Evolutionary conservation across 2,797 vertebrate genomes (phyloP), one percentile per base, ranked within the genome.

Genomic region (Psittacula echo): DNA sequence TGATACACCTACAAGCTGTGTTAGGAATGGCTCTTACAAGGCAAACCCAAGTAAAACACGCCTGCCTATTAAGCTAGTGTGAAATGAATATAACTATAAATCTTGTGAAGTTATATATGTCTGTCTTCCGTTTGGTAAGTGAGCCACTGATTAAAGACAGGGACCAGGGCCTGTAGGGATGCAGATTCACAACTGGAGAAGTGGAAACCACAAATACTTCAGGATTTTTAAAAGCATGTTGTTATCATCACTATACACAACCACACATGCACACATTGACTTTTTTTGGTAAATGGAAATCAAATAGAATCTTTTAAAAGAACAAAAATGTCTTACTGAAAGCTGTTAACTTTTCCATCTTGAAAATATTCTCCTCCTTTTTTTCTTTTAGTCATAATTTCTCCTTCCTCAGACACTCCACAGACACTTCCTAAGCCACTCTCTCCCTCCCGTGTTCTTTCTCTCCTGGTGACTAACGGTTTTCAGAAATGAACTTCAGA

Each of bases 401-500:
- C 78, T 93, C 58, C 61, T 90, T 97, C 56, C 71, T 95, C 45
- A 41, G 67, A 37, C 37, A 39, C 37, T 39, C 37, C 37, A 39
- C 37, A 39, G 37, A 39, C 37, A 39, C 37, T 39, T 39, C 56
- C 64, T 87, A 45, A 66, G 30, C 53, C 68, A 85, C 34, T 76
- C 34, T 82, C 72, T 85, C 29, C 30, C 64, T 95, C 71, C 67
- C 1, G 26, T 56, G 73, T 85, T 39, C 74, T 53, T 86, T 77
- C 81, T 68, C 37, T 73, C 71, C 82, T 68, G 32, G n/a, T 89
- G 71, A 85, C 61, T 72, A 85, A 74, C 9, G 1, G 29, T 23
- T 79, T 94, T 96, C 78, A 80, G 78, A 30, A 92, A 85, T 54
- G 50, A 93, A 87, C 42, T 95, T 92, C 91, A 90, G 91, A 94